phyloP scores from a whole-genome alignment of 1,140 invertebrate genomes.

The Hycleus cichorii region DNA sequence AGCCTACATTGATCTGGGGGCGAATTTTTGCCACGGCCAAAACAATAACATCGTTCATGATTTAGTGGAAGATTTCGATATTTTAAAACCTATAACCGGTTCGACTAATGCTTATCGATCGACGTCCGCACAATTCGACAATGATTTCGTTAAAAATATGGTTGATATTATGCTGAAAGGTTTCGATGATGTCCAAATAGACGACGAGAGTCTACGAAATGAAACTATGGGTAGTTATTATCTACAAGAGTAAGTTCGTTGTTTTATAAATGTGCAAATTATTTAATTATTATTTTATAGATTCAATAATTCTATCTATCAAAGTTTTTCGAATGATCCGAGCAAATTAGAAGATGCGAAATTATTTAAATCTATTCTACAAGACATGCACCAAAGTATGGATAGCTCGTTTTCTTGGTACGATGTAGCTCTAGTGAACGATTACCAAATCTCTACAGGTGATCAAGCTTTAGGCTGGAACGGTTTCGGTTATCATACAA shows the following conservation, averaged over 20 bases:
- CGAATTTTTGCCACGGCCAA: slow-evolving; percentile 79
- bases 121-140: not conserved
- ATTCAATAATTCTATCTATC: slow-evolving; percentile 5
- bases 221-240: slow-evolving; percentile 2
- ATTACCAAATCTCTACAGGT: slow-evolving; percentile 15
- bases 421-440: slow-evolving; percentile 16
- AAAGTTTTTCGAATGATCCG: slow-evolving; percentile 2
- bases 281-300: not conserved
- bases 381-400: slow-evolving; percentile 6
- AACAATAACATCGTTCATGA: slow-evolving; percentile 59
- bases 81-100: slow-evolving; percentile 35
- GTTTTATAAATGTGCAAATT: not conserved
- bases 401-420: slow-evolving; percentile 25
- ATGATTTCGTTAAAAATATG: not conserved
- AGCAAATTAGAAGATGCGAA: slow-evolving; percentile 8
- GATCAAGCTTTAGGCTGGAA: slow-evolving; percentile 26
- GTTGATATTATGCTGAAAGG: too few relatives aligned
- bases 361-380: slow-evolving; percentile 6
- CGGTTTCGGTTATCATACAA: slow-evolving; percentile 26
- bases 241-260: not conserved
- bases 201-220: too few relatives aligned
- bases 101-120: not conserved
- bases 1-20: slow-evolving; percentile 66
- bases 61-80: slow-evolving; percentile 48
- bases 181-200: too few relatives aligned